Base-by-base conservation (phyloP, 2,797 vertebrate species). In the Chelidonichthys spinosus region DNA sequence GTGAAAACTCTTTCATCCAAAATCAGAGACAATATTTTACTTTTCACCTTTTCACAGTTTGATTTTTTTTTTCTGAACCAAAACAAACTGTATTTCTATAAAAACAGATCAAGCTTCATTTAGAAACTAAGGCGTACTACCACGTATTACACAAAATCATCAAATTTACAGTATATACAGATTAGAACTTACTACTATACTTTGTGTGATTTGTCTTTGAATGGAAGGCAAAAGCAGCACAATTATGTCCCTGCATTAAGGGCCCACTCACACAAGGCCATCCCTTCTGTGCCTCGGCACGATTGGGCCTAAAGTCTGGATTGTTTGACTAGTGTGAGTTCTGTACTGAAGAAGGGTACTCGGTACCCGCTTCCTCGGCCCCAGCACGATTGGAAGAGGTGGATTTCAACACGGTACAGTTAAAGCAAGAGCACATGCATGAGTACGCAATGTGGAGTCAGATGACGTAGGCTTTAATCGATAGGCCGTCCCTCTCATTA, bases 21-120 rank as follows among this genome's bases (percentile, higher is more conserved):
- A 79, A 83, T 82, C 55, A 71, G 74, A 65, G 58, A 88, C 84
- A 92, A 90, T 84, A 88, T 89, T 90, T 75, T 46, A 69, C 74
- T 84, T 89, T 81, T 85, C 81, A 86, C 85, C 69, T 84, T 79
- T 82, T 82, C 56, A 63, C 44, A 61, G 81, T 64, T 83, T 63
- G 43, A 72, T 89, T 87, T 81, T 75, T 37, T 37, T 71, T 43
- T 8, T 36, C 61, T 47, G 39, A 83, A 77, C 50, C 67, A 70
- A 88, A 83, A 84, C 50, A 87, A 80, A 71, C 69, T 49, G 25
- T 47, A 47, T 79, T 68, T 82, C 54, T 70, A 42, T 58, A 46
- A 79, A 83, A 81, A 71, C 68, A 86, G 17, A 82, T 72, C 56
- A 79, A 76, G 56, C 65, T 70, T 74, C 50, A 70, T 8, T 56